Evolutionary conservation across 2,113 vertebrate genomes (phyloP), one percentile per base, ranked within the genome.

Genomic region (Oncorhynchus keta): DNA sequence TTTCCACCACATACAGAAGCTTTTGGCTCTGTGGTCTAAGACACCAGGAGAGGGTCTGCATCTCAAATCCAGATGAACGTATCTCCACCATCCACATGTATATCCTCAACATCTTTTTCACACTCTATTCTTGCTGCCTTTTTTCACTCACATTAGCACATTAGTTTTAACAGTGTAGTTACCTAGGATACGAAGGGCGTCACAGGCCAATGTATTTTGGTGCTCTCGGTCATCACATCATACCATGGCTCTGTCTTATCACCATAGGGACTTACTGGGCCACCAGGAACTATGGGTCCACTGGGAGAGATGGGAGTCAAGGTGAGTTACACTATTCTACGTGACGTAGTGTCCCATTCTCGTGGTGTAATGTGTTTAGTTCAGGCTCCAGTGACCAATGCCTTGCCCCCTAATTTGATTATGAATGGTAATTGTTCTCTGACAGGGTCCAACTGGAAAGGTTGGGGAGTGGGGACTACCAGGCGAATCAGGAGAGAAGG

Each of bases 401-500:
- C 16, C 39, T 45, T 11, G 39, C 39, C 9, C 39, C 39, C 39
- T 11, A 45, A 55, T 55, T 62, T 62, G 18, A 45, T 45, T 45
- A 45, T 62, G 8, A 62, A 22, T 24, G 9, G 3, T 74, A 9
- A 3, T 26, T 80, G 72, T 48, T 83, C 68, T 83, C 14, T 86
- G 26, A 81, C 90, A 99, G 97, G 97, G 97, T 71, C 94, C 90
- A 0, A 93, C 91, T 8, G 97, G 97, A 78, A 91, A 94, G 80
- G 79, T 76, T 6, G 97, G 97, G 70, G 96, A 96, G 51, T 91
- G 84, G 51, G 97, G 97, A 72, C 91, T 89, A 81, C 91, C 93
- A 68, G 97, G 97, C 76, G 96, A 99, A 91, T 81, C 92, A 26
- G 97, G 97, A 74, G 92, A 96, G 86, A 98, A 97, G 96, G 97